Evolutionary conservation across 1,140 invertebrate genomes (phyloP).

Genomic region (Formica selysi): DNA sequence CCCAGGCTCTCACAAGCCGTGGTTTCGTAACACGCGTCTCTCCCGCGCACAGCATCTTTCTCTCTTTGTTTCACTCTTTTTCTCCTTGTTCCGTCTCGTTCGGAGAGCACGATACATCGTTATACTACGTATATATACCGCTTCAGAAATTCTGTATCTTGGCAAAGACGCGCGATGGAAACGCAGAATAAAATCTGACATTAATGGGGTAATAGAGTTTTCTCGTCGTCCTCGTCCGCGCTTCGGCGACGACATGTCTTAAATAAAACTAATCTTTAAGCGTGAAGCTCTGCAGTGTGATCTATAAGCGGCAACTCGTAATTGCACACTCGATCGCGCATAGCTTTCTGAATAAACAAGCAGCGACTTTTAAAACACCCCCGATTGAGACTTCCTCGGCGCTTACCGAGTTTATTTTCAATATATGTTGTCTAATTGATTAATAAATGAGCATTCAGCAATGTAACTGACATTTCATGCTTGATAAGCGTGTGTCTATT

Average conservation of each 20-base stretch:
- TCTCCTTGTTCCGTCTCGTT: constrained; percentile 34
- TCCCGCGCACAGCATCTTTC: constrained; percentile 57
- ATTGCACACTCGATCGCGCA: constrained; percentile 24
- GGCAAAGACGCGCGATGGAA: constrained; percentile 48
- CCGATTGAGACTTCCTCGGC: not conserved
- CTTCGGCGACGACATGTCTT: constrained; percentile 15
- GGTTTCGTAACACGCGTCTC: constrained; percentile 80
- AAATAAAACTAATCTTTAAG: constrained; percentile 52
- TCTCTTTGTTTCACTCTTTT: constrained; percentile 24
- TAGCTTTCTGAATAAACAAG: constrained; percentile 28
- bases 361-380: constrained; percentile 27
- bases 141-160: constrained; percentile 53
- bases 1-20: constrained; percentile 66
- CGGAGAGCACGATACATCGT: constrained; percentile 46
- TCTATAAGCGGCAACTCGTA: constrained; percentile 50
- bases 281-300: constrained; percentile 8
- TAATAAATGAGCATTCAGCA: constrained; percentile 1
- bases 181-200: constrained; percentile 51
- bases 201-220: constrained; percentile 57
- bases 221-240: constrained; percentile 21
- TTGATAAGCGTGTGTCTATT: not conserved
- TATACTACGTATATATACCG: constrained; percentile 32
- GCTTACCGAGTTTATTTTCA: not conserved
- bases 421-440: constrained; percentile 22
- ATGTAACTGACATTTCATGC: not conserved